phyloP scores from a whole-genome alignment of 2,888 invertebrate species.

The Phrixothrix hirtus region DNA sequence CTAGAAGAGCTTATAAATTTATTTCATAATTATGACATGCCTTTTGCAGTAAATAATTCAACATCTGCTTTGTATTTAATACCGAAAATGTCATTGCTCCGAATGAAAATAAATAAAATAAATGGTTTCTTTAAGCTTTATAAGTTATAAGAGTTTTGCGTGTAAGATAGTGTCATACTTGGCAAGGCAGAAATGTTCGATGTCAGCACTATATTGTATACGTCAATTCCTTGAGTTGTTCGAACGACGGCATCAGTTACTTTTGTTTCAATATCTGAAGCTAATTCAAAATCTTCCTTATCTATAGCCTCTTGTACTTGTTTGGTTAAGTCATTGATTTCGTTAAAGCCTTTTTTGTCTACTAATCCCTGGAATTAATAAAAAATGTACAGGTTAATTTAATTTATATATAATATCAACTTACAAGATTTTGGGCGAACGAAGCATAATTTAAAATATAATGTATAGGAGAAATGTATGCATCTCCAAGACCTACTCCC shows the following conservation, averaged over 20 bases:
- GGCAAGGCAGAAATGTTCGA: constrained; percentile 35
- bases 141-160: constrained; percentile 8
- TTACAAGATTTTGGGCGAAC: constrained; percentile 40
- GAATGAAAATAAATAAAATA: too few relatives aligned
- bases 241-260: constrained; percentile 61
- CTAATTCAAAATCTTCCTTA: constrained; percentile 60
- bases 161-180: constrained; percentile 29
- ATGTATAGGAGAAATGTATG: constrained; percentile 46
- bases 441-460: constrained; percentile 42
- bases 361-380: constrained; percentile 18
- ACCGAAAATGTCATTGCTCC: too few relatives aligned
- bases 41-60: too few relatives aligned
- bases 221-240: constrained; percentile 70
- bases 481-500: constrained; percentile 44
- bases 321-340: constrained; percentile 43
- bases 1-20: too few relatives aligned
- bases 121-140: too few relatives aligned
- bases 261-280: constrained; percentile 67
- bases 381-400: too few relatives aligned
- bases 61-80: too few relatives aligned
- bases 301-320: constrained; percentile 40
- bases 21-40: too few relatives aligned
- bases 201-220: constrained; percentile 76
- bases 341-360: constrained; percentile 37
- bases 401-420: too few relatives aligned